A percentile compares a stretch with the other conserved stretches of the same genome.
phyloP scores from a whole-genome alignment of 1,140 invertebrate species.

The Drosophila pallidifrons region DNA sequence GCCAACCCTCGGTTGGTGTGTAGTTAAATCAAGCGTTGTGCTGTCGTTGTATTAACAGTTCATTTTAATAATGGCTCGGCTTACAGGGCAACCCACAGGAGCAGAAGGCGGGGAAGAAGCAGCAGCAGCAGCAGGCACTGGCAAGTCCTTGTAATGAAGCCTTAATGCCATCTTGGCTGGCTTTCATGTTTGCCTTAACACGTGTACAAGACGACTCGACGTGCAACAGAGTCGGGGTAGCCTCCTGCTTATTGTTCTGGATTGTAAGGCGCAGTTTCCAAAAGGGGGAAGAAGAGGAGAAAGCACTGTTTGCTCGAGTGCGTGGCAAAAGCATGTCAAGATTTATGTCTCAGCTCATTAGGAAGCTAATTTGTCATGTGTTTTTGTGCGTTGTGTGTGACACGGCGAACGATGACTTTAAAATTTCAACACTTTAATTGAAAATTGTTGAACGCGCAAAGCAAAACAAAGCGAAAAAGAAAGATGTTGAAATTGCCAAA shows the following conservation, averaged over 20 bases:
- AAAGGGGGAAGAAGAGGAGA: background rate
- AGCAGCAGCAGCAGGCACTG: background rate
- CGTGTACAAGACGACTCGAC: conserved; percentile 59
- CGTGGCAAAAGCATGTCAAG: conserved; percentile 63
- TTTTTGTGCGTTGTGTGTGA: conserved; percentile 28
- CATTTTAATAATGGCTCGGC: conserved; percentile 64
- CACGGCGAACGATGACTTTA: conserved; percentile 52
- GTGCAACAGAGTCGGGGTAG: background rate
- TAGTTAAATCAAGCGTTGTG: conserved; percentile 55
- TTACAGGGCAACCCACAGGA: conserved; percentile 14
- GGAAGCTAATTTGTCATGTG: conserved; percentile 80
- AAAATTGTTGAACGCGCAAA: conserved; percentile 43
- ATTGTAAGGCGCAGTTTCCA: conserved; percentile 2
- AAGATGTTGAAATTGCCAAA: conserved; percentile 64
- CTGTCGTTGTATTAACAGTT: conserved; percentile 74
- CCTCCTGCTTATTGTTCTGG: conserved; percentile 31
- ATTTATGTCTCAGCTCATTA: conserved; percentile 83
- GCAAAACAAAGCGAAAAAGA: conserved; percentile 6
- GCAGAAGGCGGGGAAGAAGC: background rate
- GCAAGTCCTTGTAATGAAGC: conserved; percentile 72
- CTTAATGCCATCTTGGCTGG: conserved; percentile 60
- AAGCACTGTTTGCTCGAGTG: conserved; percentile 33
- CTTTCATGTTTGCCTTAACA: conserved; percentile 65
- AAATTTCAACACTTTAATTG: conserved; percentile 81
- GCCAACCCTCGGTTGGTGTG: conserved; percentile 31